Conservation (phyloP, 2,888 invertebrate species). For the Ganaspis brasiliensis region DNA sequence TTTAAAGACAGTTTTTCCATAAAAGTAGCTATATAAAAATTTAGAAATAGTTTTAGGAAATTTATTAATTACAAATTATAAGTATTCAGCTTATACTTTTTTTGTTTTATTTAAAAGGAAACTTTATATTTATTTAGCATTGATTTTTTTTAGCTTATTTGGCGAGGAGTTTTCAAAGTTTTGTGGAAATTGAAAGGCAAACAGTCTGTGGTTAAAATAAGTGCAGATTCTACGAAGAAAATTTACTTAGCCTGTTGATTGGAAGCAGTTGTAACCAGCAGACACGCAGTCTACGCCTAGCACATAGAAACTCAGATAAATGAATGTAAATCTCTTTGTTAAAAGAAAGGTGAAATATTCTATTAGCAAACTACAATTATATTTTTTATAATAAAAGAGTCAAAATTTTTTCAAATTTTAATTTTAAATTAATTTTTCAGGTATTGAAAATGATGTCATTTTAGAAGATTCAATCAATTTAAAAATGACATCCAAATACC, state of each 20-base stretch:
- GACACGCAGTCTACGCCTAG: conserved; percentile 69
- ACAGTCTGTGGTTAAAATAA: not conserved
- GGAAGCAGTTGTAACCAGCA: conserved; percentile 60
- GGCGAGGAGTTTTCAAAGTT: not conserved
- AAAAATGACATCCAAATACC: no score
- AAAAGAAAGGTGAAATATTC: not conserved
- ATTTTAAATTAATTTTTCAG: not conserved
- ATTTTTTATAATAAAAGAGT: not conserved
- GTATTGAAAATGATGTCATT: not conserved
- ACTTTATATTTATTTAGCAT: not conserved
- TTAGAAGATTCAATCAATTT: no score
- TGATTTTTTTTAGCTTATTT: not conserved
- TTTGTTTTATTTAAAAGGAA: not conserved
- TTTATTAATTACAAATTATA: no score
- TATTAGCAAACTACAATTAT: not conserved
- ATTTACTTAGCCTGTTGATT: conserved; percentile 55
- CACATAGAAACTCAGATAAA: conserved; percentile 29
- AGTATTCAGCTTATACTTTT: not conserved
- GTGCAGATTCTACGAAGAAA: conserved; percentile 43
- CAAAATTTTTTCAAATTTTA: not conserved
- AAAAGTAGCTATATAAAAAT: no score
- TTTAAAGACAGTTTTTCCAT: no score
- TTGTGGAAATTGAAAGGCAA: conserved; percentile 4
- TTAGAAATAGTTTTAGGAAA: no score
- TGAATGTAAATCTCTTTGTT: conserved; percentile 18